Evolutionary conservation across 1,140 invertebrate species (phyloP).

Genomic region (Protaetia brevitarsis): DNA sequence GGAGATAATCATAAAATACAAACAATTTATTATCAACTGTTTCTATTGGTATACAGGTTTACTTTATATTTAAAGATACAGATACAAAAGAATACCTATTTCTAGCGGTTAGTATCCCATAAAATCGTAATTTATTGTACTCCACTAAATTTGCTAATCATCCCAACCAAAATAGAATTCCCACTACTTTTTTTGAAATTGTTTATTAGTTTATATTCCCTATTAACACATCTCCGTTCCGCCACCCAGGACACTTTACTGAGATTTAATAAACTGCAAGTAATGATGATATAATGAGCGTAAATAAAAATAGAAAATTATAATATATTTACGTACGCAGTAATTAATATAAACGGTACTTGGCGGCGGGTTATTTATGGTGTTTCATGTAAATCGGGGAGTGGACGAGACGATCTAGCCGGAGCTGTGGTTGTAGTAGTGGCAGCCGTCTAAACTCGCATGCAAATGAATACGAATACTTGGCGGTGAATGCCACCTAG

Average conservation of each 20-base stretch:
- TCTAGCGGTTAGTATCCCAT: too few relatives aligned
- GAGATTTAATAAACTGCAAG: too few relatives aligned
- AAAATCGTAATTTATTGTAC: too few relatives aligned
- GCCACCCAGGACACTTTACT: too few relatives aligned
- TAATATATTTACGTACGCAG: constrained; percentile 20
- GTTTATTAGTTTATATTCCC: too few relatives aligned
- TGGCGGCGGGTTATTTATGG: constrained; percentile 25
- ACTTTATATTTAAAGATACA: not conserved
- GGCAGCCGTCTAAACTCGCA: constrained; percentile 28
- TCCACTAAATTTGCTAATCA: too few relatives aligned
- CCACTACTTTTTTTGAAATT: too few relatives aligned
- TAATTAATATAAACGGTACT: constrained; percentile 25
- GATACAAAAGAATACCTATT: not conserved
- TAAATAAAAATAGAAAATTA: constrained; percentile 22
- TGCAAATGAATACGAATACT: constrained; percentile 33
- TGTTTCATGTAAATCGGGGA: constrained; percentile 23
- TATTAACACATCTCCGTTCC: too few relatives aligned
- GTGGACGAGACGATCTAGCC: constrained; percentile 20
- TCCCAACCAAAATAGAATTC: too few relatives aligned
- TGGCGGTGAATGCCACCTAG: constrained; percentile 15
- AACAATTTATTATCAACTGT: not conserved
- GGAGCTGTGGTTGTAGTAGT: too few relatives aligned
- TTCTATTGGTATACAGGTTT: too few relatives aligned
- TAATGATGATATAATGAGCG: constrained; percentile 4
- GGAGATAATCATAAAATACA: not conserved